phyloP scores from a whole-genome alignment of 2,888 invertebrate genomes.

The Carabus problematicus region DNA sequence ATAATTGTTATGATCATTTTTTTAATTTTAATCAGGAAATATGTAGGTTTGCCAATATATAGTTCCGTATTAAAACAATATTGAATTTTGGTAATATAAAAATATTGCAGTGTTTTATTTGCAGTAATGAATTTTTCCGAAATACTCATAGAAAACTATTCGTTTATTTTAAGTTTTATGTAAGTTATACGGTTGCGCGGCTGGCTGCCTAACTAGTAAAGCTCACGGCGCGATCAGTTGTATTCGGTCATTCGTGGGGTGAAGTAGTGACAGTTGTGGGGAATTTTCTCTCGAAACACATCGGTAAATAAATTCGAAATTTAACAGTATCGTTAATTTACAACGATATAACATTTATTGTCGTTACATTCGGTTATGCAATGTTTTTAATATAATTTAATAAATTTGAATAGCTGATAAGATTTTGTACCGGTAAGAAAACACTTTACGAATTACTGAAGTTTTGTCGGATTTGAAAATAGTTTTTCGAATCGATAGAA shows the following conservation, averaged over 20 bases:
- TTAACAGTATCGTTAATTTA: neutral
- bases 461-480: slow-evolving; percentile 18
- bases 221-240: slow-evolving; percentile 27
- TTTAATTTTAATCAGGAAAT: too few relatives aligned
- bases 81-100: too few relatives aligned
- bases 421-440: neutral
- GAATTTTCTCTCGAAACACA: slow-evolving; percentile 20
- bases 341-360: neutral
- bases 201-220: slow-evolving; percentile 23
- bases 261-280: slow-evolving; percentile 2
- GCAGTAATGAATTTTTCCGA: too few relatives aligned
- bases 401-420: neutral
- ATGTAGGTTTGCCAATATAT: too few relatives aligned
- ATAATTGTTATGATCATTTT: too few relatives aligned
- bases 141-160: neutral
- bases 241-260: slow-evolving; percentile 21
- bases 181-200: slow-evolving; percentile 10
- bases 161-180: slow-evolving; percentile 1
- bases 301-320: slow-evolving; percentile 13
- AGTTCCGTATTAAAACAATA: too few relatives aligned
- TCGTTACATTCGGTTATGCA: slow-evolving; percentile 2
- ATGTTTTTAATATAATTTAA: neutral
- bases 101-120: too few relatives aligned
- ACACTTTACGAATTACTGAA: slow-evolving; percentile 8
- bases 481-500: slow-evolving; percentile 36